Percentiles rank a stretch among this genome's conserved stretches.
These are phyloP conservation scores for Lytechinus pictus DNA, from an alignment of 35 echinoderm and acorn worm genomes.

Conservation along the genomic window DNA sequence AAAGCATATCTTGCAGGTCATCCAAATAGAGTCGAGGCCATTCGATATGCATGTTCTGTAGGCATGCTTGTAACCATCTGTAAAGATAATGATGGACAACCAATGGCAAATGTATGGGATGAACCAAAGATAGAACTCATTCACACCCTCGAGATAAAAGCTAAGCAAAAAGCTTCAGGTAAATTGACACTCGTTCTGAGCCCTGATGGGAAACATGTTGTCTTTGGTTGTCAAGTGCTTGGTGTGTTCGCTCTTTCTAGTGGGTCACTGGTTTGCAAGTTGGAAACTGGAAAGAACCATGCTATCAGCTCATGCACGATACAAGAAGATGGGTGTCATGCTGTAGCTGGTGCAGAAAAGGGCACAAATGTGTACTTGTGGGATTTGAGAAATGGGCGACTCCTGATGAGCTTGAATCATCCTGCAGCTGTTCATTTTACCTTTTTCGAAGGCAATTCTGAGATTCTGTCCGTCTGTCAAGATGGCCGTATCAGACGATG, in stretches of 20 bases:
- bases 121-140: constrained; percentile 66
- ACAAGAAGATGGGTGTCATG: neutral
- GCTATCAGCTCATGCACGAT: constrained; percentile 53
- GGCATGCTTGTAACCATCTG: constrained; percentile 68
- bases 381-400: constrained; percentile 48
- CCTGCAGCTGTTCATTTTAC: constrained; percentile 26
- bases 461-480: constrained; percentile 55
- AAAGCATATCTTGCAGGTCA: constrained; percentile 73
- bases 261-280: constrained; percentile 59
- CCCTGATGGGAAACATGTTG: constrained; percentile 41
- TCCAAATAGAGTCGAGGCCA: constrained; percentile 58
- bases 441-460: neutral
- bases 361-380: constrained; percentile 59
- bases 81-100: constrained; percentile 57
- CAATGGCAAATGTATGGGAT: constrained; percentile 83
- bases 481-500: constrained; percentile 62
- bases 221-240: constrained; percentile 61
- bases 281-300: constrained; percentile 50
- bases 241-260: constrained; percentile 63
- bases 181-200: constrained; percentile 39
- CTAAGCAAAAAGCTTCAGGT: neutral
- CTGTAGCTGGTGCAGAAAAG: constrained; percentile 51
- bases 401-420: constrained; percentile 43
- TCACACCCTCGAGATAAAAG: constrained; percentile 59
- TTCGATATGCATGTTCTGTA: constrained; percentile 43